Base-by-base conservation (phyloP, 1,140 invertebrate species). In the Pachyrhynchus sulphureomaculatus region DNA sequence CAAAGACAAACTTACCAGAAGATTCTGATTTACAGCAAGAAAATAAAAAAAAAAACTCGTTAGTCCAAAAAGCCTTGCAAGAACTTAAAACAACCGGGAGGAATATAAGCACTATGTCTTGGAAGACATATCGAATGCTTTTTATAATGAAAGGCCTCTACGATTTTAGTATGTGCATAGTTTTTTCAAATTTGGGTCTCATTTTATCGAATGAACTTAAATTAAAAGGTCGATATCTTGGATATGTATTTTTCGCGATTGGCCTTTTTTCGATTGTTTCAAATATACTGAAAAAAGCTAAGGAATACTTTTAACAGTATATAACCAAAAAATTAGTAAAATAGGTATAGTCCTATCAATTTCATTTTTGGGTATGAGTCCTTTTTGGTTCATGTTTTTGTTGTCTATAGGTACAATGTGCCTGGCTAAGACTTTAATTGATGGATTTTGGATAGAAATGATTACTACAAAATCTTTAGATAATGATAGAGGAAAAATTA, bases 401-500 rank as follows among this genome's bases (percentile, higher is more conserved):
- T 5, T 60, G 9, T 41, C 48, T 18, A 12, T 69, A 5, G 17
- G 42, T 0, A 47, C 51, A 1, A 29, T 62, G 32, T 47, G 47
- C 10, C 37, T 67, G 8, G 18, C 34, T 12, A 60, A 58, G 29
- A 20, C 47, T 5, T 49, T 64, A 15, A 32, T 66, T 10, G 60
- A 67, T 15, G 44, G 36, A 1, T 65, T 52, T 53, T 48, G 61
- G 13, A 65, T 37, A 1, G 65, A 67, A 61, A 32, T 47, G 10
- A 26, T 67, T 5, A 21, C 52, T 12, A 48, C 41, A 13, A 45
- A 47, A 33, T 48, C 60, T 24, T 13, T 33, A 10, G 20, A 52
- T 24, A 48, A 58, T n/a, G 61, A 66, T 21, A 55, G 59, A 48
- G 64, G 64, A 8, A 63, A 49, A 49, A 33, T 68, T 2, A 45